Evolutionary conservation across 2,888 invertebrate species (phyloP).

Genomic region (Mythimna ferrago): DNA sequence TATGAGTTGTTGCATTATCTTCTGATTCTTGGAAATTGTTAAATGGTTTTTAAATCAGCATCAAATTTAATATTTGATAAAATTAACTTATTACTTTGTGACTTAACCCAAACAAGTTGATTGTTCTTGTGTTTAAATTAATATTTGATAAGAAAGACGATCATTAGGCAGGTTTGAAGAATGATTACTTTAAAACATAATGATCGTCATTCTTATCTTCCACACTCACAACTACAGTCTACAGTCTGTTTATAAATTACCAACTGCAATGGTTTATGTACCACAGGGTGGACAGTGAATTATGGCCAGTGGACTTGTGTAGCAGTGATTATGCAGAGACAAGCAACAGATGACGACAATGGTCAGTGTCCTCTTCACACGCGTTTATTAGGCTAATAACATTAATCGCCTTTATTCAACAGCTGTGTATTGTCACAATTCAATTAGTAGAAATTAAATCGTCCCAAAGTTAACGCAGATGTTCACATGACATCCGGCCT

Average conservation of each 20-base stretch:
- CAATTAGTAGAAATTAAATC: slow-evolving; percentile 61
- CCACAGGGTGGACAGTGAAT: slow-evolving; percentile 25
- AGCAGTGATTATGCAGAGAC: slow-evolving; percentile 17
- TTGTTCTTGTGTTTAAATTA: not conserved
- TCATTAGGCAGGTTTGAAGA: not conserved
- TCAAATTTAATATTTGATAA: not conserved
- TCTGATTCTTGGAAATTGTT: slow-evolving; percentile 4
- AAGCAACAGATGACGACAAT: slow-evolving; percentile 47
- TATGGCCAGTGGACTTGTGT: slow-evolving; percentile 9
- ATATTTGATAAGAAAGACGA: not conserved
- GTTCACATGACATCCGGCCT: slow-evolving; percentile 55
- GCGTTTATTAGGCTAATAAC: slow-evolving; percentile 45
- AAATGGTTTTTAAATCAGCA: not conserved
- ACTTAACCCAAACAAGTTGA: not conserved
- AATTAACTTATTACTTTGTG: not conserved
- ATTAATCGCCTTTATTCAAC: slow-evolving; percentile 50
- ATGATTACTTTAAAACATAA: not conserved
- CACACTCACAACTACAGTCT: not conserved
- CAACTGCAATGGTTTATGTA: slow-evolving; percentile 25
- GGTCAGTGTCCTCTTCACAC: slow-evolving; percentile 36
- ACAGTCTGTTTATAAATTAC: slow-evolving; percentile 16
- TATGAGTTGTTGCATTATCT: slow-evolving; percentile 16
- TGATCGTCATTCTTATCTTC: not conserved
- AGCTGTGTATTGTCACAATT: slow-evolving; percentile 60
- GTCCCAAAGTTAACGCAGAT: slow-evolving; percentile 60